Conservation (phyloP, 2,797 vertebrate genomes). For the Sebastes variabilis region DNA sequence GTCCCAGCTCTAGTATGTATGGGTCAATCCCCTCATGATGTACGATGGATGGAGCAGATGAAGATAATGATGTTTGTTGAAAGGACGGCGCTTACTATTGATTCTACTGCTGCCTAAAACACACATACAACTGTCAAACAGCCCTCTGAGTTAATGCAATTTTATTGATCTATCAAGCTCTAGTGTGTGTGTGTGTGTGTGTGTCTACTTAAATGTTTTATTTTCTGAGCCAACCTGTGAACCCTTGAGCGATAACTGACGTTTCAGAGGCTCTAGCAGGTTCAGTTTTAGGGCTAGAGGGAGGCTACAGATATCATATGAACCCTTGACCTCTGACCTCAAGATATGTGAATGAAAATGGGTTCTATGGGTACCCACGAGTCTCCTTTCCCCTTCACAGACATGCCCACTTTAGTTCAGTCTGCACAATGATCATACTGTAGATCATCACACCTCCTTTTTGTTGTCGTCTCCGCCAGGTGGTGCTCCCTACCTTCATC, state of each 20-base stretch:
- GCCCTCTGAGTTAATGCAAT: neutral
- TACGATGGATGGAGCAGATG: neutral
- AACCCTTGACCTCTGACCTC: too few species aligned
- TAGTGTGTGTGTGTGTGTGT: neutral
- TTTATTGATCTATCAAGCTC: neutral
- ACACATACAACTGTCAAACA: neutral
- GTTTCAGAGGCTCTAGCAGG: too few species aligned
- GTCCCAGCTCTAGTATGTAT: too few species aligned
- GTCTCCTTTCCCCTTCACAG: too few species aligned
- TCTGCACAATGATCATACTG: neutral
- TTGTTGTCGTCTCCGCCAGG: neutral
- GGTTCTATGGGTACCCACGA: too few species aligned
- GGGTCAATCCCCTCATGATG: neutral
- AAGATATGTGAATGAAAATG: too few species aligned
- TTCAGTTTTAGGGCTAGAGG: too few species aligned
- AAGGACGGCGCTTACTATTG: neutral
- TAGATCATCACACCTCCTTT: neutral
- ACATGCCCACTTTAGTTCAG: neutral
- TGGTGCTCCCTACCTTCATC: slow-evolving; percentile 78
- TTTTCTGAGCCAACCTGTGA: too few species aligned
- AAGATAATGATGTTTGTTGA: neutral
- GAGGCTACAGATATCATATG: too few species aligned
- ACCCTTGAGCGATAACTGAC: too few species aligned
- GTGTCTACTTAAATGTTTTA: neutral
- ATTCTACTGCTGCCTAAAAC: neutral